These are phyloP conservation scores for Nasonia vitripennis DNA, from an alignment of 1,140 invertebrate species.

Conservation along the genomic window DNA sequence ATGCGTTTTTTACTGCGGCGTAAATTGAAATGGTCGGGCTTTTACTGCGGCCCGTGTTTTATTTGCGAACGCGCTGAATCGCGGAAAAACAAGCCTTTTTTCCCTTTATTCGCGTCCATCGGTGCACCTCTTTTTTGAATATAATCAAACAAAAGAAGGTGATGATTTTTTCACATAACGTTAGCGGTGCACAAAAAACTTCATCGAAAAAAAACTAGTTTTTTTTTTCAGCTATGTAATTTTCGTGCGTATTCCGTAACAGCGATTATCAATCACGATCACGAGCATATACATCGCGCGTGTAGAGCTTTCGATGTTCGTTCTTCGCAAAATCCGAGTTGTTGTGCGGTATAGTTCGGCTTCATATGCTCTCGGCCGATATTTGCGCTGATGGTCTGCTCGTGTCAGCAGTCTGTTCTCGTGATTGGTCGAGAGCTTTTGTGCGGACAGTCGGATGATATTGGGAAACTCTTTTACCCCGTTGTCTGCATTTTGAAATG, in stretches of 20 bases:
- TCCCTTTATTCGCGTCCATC: too few relatives aligned
- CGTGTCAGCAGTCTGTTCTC: conserved; percentile 2
- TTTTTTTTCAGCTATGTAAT: background rate
- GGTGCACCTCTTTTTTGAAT: too few relatives aligned
- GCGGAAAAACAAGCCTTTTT: too few relatives aligned
- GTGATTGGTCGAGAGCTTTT: background rate
- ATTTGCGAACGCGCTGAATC: background rate
- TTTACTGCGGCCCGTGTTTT: background rate
- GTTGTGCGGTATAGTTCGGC: background rate
- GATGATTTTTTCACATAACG: too few relatives aligned
- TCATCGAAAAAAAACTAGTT: too few relatives aligned
- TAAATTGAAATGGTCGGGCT: background rate
- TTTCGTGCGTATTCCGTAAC: background rate
- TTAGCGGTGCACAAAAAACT: too few relatives aligned
- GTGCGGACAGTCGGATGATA: conserved; percentile 2
- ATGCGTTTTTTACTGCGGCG: background rate
- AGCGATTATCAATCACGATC: background rate
- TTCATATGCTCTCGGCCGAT: background rate
- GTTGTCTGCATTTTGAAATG: background rate
- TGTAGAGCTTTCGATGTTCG: background rate
- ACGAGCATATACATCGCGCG: background rate
- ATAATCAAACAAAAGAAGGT: too few relatives aligned
- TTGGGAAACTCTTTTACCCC: background rate
- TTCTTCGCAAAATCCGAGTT: background rate
- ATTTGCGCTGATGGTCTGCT: background rate